These are phyloP conservation scores for Pteronura brasiliensis DNA, from an alignment of 2,113 vertebrate species.

Conservation along the genomic window DNA sequence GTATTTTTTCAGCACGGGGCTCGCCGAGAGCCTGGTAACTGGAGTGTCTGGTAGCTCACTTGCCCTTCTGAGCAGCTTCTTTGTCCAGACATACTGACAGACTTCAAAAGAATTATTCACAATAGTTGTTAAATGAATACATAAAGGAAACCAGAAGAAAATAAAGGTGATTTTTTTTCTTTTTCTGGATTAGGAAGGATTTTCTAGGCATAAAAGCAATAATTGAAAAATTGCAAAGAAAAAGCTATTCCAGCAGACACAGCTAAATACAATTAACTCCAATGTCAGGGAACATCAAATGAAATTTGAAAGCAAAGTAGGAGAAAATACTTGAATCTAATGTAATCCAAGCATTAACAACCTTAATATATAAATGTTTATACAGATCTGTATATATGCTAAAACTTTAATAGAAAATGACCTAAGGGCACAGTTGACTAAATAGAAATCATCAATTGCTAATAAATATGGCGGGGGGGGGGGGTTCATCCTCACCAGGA, in stretches of 20 bases:
- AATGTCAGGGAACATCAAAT: not conserved
- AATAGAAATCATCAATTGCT: not conserved
- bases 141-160: not conserved
- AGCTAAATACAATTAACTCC: not conserved
- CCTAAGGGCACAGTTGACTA: not conserved
- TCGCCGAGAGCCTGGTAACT: not conserved
- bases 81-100: not conserved
- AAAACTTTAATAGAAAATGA: not conserved
- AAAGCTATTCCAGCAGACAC: not conserved
- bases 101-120: conserved; percentile 26
- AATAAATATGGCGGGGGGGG: not conserved
- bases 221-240: not conserved
- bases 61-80: not conserved
- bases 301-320: not conserved
- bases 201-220: conserved; percentile 19
- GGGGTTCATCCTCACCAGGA: not conserved
- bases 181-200: conserved; percentile 22
- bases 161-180: not conserved
- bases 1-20: not conserved
- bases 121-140: not conserved
- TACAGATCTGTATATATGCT: not conserved
- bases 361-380: not conserved
- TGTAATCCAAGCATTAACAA: not conserved
- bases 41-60: not conserved
- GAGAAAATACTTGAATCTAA: not conserved